Evolutionary conservation across 2,888 invertebrate genomes (phyloP).

Genomic region (Diloba caeruleocephala): DNA sequence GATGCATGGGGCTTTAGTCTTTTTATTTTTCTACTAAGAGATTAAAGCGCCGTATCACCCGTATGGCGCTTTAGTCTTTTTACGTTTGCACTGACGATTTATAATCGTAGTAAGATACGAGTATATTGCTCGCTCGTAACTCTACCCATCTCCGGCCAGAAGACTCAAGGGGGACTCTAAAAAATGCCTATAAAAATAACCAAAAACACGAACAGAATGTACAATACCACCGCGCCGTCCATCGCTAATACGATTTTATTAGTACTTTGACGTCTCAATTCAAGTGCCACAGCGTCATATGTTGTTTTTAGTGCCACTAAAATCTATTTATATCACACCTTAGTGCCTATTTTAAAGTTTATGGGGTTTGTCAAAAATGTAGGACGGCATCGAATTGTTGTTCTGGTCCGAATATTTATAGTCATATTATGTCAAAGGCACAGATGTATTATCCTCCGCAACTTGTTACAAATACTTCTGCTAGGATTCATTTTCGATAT

Average conservation of each 20-base stretch:
- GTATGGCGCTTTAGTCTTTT: too few relatives aligned
- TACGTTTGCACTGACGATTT: too few relatives aligned
- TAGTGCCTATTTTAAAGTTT: constrained; percentile 26
- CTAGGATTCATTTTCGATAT: too few relatives aligned
- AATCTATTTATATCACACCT: constrained; percentile 40
- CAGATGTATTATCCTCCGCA: too few relatives aligned
- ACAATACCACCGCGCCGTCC: constrained; percentile 7
- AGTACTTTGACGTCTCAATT: constrained; percentile 24
- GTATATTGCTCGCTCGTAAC: too few relatives aligned
- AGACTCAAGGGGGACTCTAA: background rate
- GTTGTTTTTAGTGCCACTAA: constrained; percentile 36
- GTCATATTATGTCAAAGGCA: too few relatives aligned
- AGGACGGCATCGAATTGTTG: background rate
- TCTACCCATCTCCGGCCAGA: too few relatives aligned
- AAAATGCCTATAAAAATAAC: constrained; percentile 1
- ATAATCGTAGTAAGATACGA: too few relatives aligned
- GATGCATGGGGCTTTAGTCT: too few relatives aligned
- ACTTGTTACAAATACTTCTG: too few relatives aligned
- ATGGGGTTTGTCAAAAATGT: constrained; percentile 29
- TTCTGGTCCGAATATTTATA: background rate
- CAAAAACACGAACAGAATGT: constrained; percentile 1
- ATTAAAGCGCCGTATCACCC: too few relatives aligned
- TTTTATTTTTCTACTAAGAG: too few relatives aligned
- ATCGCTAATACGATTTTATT: constrained; percentile 37
- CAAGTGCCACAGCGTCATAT: constrained; percentile 18